Base-by-base conservation (phyloP, 2,888 invertebrate genomes). In the Drosophila longiperda region DNA sequence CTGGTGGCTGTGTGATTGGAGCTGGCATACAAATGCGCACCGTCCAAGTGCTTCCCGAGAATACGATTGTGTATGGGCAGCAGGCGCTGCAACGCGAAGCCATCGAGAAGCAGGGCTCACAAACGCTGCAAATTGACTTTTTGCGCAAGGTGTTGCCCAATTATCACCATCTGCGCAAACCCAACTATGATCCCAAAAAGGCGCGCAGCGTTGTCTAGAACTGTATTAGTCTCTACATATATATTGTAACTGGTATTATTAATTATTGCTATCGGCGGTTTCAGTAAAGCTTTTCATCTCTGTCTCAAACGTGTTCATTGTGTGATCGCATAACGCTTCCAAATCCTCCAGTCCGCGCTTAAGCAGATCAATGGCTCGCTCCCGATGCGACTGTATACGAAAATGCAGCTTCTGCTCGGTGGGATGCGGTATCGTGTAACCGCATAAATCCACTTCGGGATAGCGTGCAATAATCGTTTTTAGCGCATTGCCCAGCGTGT, bases 401-500 rank as follows among this genome's bases (percentile, higher is more conserved):
- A 99, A 96, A 89, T 98, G 97, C 94, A 99, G 96, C 93, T 97
- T 98, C 32, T 96, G 94, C 93, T 99, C 99, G 1, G 98, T 96
- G 15, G 99, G 99, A 94, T 99, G 99, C 2, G 99, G 98, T 20
- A 99, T 96, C 4, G 98, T 98, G 92, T 99, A 99, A 6, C 98
- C 98, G 93, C 98, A 98, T 92, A 98, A 98, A 75, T 96, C 95
- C 0, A 98, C 98, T 91, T 98, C 97, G 23, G 96, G 96, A 93
- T 98, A 98, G 93, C 96, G 95, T 78, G 96, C 95, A 62, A 99
- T 96, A 20, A 99, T 96, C 75, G 96, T 96, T 91, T 97, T 95
- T n/a, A 99, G 94, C 17, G 98, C 96, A 94, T 99, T 99, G 84
- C 99, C 99, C 83, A 99, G 93, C 1, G 99, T 99, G 92, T 99